Evolutionary conservation across 2,113 vertebrate species (phyloP), one percentile per base, ranked within the genome.

Genomic region (Nasalis larvatus): DNA sequence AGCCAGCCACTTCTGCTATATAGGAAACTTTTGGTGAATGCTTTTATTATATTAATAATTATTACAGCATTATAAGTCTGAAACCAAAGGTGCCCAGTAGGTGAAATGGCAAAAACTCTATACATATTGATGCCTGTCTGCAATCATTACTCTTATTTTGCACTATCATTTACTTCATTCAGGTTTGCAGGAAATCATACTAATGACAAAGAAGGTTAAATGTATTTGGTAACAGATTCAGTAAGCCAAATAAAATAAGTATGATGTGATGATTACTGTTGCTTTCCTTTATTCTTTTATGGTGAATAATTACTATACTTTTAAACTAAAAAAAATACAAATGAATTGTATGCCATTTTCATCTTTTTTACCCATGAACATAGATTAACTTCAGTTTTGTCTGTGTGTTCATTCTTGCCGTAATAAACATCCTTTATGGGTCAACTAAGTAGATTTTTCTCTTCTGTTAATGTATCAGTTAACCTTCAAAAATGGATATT

Each of bases 401-500:
- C 77, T 40, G 6, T 1, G 18, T 68, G 27, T 27, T 49, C 37
- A 14, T 88, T 91, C 40, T 93, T 58, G 18, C 77, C n/a, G 18
- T 52, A 8, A 52, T 14, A 86, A 83, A 69, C 32, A 74, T 80
- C 49, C 60, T 89, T 84, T 32, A 45, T 66, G 17, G 40, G 13
- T 58, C 35, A 49, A 58, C 69, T 81, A 92, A 87, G 73, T 73
- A 91, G 47, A 95, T 89, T 92, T 68, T 89, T 80, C 69, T 97
- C 69, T 73, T 40, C 21, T 63, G 69, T 45, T 95, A 97, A 95
- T 92, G 80, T 81, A 86, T 95, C 89, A 54, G 69, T 96, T 97
- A 93, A 97, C 96, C 80, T 97, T 95, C 80, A 77, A 52, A 96
- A 84, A 13, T 23, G 11, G 71, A 45, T 21, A 69, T 52, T 97